Conservation (phyloP, 2,888 invertebrate species). For the Chorisops tibialis region DNA sequence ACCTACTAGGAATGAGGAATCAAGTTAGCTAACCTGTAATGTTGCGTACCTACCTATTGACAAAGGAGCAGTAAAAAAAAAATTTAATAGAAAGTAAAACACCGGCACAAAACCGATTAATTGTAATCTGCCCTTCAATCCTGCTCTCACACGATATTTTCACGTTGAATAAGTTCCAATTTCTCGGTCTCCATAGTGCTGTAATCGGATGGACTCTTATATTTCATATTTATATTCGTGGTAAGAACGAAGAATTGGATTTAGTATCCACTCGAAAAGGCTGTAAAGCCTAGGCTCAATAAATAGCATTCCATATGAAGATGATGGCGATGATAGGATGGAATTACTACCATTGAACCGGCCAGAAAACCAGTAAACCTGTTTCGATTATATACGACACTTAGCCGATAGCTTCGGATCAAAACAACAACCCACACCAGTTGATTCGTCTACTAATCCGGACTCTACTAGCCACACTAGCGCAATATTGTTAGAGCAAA, state of each 20-base stretch:
- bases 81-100: conserved; percentile 4
- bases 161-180: not conserved
- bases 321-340: conserved; percentile 8
- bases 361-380: conserved; percentile 9
- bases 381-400: not conserved
- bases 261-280: not conserved
- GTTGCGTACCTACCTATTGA: not conserved
- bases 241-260: not conserved
- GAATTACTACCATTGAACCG: not conserved
- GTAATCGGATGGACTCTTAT: conserved; percentile 7
- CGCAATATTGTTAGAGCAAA: no score
- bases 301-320: not conserved
- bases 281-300: not conserved
- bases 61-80: no score
- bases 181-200: not conserved
- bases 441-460: no score
- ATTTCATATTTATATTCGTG: not conserved
- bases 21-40: not conserved
- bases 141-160: not conserved
- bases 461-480: no score
- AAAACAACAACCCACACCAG: no score
- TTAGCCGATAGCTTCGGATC: no score
- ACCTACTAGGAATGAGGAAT: not conserved
- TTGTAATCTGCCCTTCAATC: not conserved
- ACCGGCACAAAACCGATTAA: conserved; percentile 22